A percentile compares a stretch with the other conserved stretches of the same genome.
phyloP scores from a whole-genome alignment of 2,888 invertebrate genomes.

The Drosophila pseudotalamancana region DNA sequence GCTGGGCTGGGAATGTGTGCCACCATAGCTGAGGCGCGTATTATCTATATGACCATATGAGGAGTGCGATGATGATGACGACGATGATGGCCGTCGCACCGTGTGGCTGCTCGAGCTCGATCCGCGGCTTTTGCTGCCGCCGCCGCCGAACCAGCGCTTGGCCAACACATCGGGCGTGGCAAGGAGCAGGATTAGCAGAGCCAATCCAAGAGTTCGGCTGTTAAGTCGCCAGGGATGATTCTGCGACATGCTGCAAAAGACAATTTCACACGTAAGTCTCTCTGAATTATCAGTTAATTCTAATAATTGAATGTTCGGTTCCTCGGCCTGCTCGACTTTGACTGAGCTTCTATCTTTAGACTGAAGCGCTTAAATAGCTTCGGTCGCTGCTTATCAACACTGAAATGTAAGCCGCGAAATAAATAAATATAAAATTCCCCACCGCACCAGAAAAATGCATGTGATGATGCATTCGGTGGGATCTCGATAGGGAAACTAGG shows the following conservation, averaged over 20 bases:
- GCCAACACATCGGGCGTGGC: conserved; percentile 56
- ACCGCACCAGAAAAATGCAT: too few species aligned
- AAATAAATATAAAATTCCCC: background rate
- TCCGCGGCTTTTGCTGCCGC: conserved; percentile 61
- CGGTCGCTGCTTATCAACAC: conserved; percentile 26
- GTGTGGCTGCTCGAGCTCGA: conserved; percentile 38
- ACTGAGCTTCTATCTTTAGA: conserved; percentile 24
- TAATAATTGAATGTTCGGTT: background rate
- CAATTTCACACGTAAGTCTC: conserved; percentile 1
- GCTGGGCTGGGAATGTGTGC: conserved; percentile 50
- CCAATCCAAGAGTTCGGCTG: conserved; percentile 35
- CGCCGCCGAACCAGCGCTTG: conserved; percentile 66
- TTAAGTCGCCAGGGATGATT: conserved; percentile 34
- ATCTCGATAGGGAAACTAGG: too few species aligned
- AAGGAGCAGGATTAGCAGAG: conserved; percentile 53
- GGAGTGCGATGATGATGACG: conserved; percentile 15
- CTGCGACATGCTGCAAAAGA: conserved; percentile 52
- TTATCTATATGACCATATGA: conserved; percentile 39
- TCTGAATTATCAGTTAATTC: background rate
- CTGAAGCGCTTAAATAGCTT: conserved; percentile 24
- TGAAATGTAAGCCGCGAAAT: background rate
- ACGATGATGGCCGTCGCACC: conserved; percentile 40
- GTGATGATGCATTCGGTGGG: too few species aligned
- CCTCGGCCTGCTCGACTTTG: conserved; percentile 11
- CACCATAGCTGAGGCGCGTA: conserved; percentile 68